These are phyloP conservation scores for Leptodactylus fallax DNA, from an alignment of 2,797 vertebrate species.

Conservation along the genomic window DNA sequence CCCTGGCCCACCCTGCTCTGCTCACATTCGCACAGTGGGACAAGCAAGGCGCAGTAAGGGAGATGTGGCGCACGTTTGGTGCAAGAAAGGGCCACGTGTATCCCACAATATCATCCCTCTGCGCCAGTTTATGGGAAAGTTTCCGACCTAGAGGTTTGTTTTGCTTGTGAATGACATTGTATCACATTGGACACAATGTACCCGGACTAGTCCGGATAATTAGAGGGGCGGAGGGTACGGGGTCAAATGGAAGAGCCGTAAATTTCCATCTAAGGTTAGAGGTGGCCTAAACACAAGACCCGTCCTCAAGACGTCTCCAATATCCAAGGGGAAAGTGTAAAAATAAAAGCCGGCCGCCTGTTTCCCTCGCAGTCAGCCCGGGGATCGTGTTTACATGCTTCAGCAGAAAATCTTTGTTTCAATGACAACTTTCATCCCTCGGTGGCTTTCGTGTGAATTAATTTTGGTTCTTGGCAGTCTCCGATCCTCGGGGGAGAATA, in stretches of 20 bases:
- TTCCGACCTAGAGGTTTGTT: background rate
- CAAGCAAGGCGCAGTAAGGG: no score
- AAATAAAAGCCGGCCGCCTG: background rate
- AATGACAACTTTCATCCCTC: constrained; percentile 66
- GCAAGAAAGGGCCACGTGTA: no score
- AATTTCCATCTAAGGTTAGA: constrained; percentile 4
- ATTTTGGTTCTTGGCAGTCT: constrained; percentile 68
- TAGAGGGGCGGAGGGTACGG: background rate
- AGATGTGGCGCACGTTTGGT: no score
- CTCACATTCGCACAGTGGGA: no score
- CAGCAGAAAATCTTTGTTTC: constrained; percentile 66
- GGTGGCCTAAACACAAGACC: background rate
- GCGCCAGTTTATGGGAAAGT: no score
- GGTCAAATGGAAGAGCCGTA: background rate
- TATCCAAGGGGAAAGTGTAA: background rate
- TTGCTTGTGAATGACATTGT: background rate
- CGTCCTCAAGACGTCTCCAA: background rate
- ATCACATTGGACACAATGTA: background rate
- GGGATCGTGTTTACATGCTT: constrained; percentile 66
- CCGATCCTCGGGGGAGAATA: constrained; percentile 67
- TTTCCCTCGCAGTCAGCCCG: constrained; percentile 28
- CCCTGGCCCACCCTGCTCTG: no score
- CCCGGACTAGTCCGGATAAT: background rate
- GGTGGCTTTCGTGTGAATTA: constrained; percentile 67
- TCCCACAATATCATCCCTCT: no score